A percentile compares a stretch with the other conserved stretches of the same genome.
These are phyloP conservation scores for Boulengerochromis microlepis DNA, from an alignment of 2,113 vertebrate genomes.

Conservation along the genomic window DNA sequence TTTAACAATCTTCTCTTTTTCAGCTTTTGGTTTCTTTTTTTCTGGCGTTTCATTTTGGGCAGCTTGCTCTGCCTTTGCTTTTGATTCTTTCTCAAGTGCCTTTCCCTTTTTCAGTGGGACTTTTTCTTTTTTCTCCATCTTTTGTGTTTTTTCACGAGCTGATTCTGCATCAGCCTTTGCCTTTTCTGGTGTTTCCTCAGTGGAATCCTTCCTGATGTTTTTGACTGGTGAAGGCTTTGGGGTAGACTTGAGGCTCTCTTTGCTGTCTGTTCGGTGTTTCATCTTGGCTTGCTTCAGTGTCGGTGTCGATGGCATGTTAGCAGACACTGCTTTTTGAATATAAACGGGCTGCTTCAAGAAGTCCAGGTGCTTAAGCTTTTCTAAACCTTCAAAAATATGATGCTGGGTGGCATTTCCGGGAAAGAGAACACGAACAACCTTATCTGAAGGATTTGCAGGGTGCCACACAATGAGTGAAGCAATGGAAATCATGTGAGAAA, in stretches of 20 bases:
- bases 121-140: slow-evolving; percentile 88
- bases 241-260: slow-evolving; percentile 86
- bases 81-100: slow-evolving; percentile 73
- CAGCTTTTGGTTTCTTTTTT: slow-evolving; percentile 83
- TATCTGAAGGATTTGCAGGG: slow-evolving; percentile 89
- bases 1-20: slow-evolving; percentile 81
- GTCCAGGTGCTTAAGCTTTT: slow-evolving; percentile 93
- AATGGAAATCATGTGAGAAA: slow-evolving; percentile 88
- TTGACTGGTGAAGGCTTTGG: slow-evolving; percentile 78
- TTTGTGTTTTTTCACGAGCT: slow-evolving; percentile 76
- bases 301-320: slow-evolving; percentile 70
- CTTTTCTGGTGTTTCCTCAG: slow-evolving; percentile 81
- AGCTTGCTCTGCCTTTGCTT: slow-evolving; percentile 73
- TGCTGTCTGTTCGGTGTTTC: slow-evolving; percentile 88
- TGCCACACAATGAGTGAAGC: slow-evolving; percentile 96
- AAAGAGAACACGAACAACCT: slow-evolving; percentile 92
- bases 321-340: slow-evolving; percentile 83
- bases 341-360: slow-evolving; percentile 87
- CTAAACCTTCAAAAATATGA: slow-evolving; percentile 89
- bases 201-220: slow-evolving; percentile 80
- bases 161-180: slow-evolving; percentile 67
- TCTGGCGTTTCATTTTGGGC: slow-evolving; percentile 76
- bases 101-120: slow-evolving; percentile 77
- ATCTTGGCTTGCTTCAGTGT: slow-evolving; percentile 84
- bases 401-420: slow-evolving; percentile 91